Evolutionary conservation across 2,797 vertebrate genomes (phyloP).

Genomic region (Acanthis flammea): DNA sequence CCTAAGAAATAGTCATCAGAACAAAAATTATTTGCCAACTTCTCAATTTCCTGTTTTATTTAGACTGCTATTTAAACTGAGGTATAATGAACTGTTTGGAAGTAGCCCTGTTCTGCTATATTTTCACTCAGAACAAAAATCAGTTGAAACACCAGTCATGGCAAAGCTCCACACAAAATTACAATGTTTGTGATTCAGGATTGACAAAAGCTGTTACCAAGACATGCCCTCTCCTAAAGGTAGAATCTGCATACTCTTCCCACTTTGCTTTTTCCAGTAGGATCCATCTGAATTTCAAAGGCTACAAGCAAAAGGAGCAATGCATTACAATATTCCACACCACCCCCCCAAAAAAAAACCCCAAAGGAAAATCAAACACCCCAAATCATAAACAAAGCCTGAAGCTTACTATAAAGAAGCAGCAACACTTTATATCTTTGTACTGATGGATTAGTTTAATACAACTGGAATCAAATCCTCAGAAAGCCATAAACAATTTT

Average conservation of each 20-base stretch:
- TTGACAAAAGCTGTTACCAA: not conserved
- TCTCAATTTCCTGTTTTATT: not conserved
- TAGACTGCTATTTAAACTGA: not conserved
- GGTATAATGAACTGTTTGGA: not conserved
- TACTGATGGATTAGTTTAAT: not conserved
- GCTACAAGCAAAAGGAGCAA: not conserved
- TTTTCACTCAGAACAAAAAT: not conserved
- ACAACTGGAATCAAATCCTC: not conserved
- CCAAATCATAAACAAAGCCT: not conserved
- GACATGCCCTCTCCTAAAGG: not conserved
- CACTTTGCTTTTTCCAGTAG: not conserved
- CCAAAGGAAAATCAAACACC: not conserved
- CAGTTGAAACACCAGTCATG: not conserved
- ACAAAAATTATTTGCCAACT: not conserved
- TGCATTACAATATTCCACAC: not conserved
- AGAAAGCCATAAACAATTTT: not conserved
- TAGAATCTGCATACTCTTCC: not conserved
- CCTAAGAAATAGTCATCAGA: not conserved
- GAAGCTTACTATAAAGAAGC: not conserved
- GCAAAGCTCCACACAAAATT: not conserved
- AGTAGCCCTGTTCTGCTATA: not conserved
- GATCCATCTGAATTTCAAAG: not conserved
- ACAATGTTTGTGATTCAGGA: not conserved
- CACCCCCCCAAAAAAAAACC: accelerated
- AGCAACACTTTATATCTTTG: not conserved